phyloP scores from a whole-genome alignment of 2,113 vertebrate genomes.

The Gymnorhina tibicen region DNA sequence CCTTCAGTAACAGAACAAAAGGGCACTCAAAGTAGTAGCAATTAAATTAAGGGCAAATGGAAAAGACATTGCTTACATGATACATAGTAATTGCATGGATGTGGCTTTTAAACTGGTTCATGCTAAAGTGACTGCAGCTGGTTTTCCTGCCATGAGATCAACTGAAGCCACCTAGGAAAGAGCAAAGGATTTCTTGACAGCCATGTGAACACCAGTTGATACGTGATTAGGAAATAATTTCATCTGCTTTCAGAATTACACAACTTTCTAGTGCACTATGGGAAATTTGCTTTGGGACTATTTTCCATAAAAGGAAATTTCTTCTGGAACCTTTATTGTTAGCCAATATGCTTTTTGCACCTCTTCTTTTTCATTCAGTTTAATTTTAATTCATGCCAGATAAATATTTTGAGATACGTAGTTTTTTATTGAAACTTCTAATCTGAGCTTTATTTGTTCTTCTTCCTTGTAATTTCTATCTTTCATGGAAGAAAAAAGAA shows the following conservation, averaged over 20 bases:
- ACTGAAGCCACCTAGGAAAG: not conserved
- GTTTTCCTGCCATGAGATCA: not conserved
- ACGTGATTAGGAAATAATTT: not conserved
- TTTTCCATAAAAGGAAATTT: not conserved
- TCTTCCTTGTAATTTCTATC: not conserved
- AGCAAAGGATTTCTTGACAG: not conserved
- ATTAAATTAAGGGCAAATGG: not conserved
- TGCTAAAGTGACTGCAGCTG: not conserved
- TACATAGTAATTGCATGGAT: not conserved
- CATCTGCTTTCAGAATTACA: not conserved
- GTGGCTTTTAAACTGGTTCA: not conserved
- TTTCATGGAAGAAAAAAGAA: accelerated
- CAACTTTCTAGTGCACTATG: not conserved
- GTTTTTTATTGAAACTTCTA: not conserved
- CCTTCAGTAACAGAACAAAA: not conserved
- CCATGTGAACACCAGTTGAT: not conserved
- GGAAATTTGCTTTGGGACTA: not conserved
- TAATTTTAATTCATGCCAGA: not conserved
- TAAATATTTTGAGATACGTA: not conserved
- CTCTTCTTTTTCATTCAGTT: not conserved
- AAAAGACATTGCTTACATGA: not conserved
- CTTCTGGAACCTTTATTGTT: not conserved
- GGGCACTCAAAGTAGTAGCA: not conserved
- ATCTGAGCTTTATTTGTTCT: not conserved
- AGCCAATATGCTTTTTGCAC: not conserved